Percentiles rank a stretch among this genome's conserved stretches.
phyloP scores from a whole-genome alignment of 2,888 invertebrate genomes.

The Chamaedrilus cognettii region DNA sequence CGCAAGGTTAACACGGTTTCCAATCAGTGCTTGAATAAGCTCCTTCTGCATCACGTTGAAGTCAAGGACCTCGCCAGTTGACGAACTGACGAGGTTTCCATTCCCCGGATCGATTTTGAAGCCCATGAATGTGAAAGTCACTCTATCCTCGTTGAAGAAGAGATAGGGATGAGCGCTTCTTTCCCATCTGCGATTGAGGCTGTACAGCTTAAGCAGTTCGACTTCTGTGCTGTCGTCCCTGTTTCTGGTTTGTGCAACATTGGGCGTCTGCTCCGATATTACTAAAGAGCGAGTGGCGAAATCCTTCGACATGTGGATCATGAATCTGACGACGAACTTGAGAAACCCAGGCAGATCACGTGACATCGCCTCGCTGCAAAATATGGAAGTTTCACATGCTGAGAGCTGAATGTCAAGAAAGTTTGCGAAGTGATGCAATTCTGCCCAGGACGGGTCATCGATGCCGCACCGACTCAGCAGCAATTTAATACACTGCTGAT shows the following conservation, averaged over 20 bases:
- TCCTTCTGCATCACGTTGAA: constrained; percentile 40
- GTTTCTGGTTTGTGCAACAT: constrained; percentile 1
- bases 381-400: constrained; percentile 44
- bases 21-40: constrained; percentile 42
- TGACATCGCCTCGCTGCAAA: constrained; percentile 37
- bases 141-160: constrained; percentile 47
- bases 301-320: constrained; percentile 44
- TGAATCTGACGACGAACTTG: constrained; percentile 43
- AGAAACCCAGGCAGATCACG: constrained; percentile 41
- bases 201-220: constrained; percentile 23
- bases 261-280: constrained; percentile 41
- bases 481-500: no score
- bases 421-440: constrained; percentile 44
- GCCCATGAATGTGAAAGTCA: constrained; percentile 54
- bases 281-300: constrained; percentile 40
- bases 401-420: constrained; percentile 49
- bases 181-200: constrained; percentile 39
- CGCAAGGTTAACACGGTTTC: constrained; percentile 44
- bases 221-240: constrained; percentile 3
- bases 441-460: constrained; percentile 36
- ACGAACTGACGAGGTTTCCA: constrained; percentile 48
- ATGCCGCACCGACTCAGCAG: constrained; percentile 36
- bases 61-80: constrained; percentile 42
- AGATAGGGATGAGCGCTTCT: constrained; percentile 54
- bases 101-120: constrained; percentile 45